These are phyloP conservation scores for Netelia melanura DNA, from an alignment of 2,888 invertebrate genomes.

Conservation along the genomic window DNA sequence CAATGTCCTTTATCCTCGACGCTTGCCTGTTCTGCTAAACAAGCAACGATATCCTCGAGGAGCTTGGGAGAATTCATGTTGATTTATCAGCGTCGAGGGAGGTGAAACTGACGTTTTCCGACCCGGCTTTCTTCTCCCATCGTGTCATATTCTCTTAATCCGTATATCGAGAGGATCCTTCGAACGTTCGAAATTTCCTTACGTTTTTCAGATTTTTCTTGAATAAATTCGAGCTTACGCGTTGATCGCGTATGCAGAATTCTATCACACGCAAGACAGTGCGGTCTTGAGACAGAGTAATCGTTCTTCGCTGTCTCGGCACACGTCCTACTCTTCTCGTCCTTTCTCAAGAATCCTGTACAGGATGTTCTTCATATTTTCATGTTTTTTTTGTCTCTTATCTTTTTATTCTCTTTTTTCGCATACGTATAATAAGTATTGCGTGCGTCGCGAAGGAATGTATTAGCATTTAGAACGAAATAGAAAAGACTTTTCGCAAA, in stretches of 20 bases:
- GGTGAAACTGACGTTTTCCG: background rate
- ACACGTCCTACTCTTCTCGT: background rate
- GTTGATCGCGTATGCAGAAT: conserved; percentile 12
- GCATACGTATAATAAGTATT: conserved; percentile 42
- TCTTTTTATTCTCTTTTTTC: conserved; percentile 28
- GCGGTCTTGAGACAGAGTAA: background rate
- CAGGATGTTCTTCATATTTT: conserved; percentile 5
- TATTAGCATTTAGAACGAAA: conserved; percentile 80
- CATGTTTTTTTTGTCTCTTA: conserved; percentile 17
- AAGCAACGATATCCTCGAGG: conserved; percentile 3
- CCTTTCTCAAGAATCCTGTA: conserved; percentile 13
- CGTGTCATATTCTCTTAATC: conserved; percentile 19
- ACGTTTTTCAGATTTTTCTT: conserved; percentile 8
- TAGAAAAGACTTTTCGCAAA: conserved; percentile 61
- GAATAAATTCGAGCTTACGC: conserved; percentile 22
- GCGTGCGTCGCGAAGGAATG: conserved; percentile 32
- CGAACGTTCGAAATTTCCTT: background rate
- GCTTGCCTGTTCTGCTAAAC: background rate
- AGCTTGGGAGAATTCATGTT: background rate
- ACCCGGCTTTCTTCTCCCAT: conserved; percentile 4
- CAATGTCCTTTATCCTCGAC: too few relatives aligned
- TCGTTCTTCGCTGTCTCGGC: background rate
- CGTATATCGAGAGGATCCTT: background rate
- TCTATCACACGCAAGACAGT: conserved; percentile 8
- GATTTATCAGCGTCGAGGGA: conserved; percentile 23